Evolutionary conservation across 2,888 invertebrate genomes (phyloP), one percentile per base, ranked within the genome.

Genomic region (Cryptophagus acutangulus): DNA sequence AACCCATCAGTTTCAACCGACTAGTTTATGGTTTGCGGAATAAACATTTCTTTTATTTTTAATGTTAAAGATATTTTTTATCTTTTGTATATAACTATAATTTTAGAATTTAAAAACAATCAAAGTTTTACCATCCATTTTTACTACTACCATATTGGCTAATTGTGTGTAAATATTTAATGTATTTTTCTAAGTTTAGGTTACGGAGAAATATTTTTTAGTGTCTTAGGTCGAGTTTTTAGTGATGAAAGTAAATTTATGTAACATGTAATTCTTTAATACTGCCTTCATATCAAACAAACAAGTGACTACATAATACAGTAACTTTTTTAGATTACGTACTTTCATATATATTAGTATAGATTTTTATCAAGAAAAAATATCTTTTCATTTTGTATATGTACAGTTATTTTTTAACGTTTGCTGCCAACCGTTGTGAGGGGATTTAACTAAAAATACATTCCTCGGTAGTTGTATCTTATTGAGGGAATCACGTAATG

Each of bases 11-110:
- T 82, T 82, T 57, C 74, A 75, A 50, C 58, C 59, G 17, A 76
- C 81, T 49, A 78, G 82, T 61, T 74, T 87, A 49, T 87, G 87
- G 83, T 87, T 84, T 72, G 80, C 84, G 46, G 85, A 85, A 70
- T 84, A 72, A 66, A 51, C 13, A 4, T 17, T 26, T 29, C 14
- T 28, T 6, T 12, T 26, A n/a, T 26, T 26, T 26, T 26, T 26
- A 4, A 26, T 26, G 24, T 41, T 31, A 6, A 38, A 34, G 12
- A 30, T 10, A 33, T 36, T 17, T 35, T 28, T 38, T 38, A 17
- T 30, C 14, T 35, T 16, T 40, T 14, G 5, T 20, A 20, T 20
- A 20, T 20, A 20, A 20, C 5, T 20, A 20, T 20, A 20, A 20
- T 20, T 6, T 6, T 4, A 26, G 26, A 26, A 26, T 26, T 9